Evolutionary conservation across 1,140 invertebrate species (phyloP).

Genomic region (Drosophila rhopaloa): DNA sequence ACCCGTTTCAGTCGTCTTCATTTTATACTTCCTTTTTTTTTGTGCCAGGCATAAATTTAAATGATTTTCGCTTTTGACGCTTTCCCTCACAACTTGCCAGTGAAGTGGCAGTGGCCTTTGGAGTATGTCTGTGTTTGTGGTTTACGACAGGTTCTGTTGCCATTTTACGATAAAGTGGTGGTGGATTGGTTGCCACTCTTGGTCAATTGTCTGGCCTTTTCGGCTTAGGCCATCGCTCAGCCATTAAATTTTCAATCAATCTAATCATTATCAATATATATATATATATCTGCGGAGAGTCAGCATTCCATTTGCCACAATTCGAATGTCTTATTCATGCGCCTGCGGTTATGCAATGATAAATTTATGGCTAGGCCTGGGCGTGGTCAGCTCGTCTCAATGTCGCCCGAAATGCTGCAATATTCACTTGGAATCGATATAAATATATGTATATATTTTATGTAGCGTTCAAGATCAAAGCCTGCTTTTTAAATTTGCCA

Average conservation of each 20-base stretch:
- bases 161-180: constrained; percentile 17
- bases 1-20: constrained; percentile 24
- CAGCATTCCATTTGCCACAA: constrained; percentile 15
- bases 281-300: no score
- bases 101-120: constrained; percentile 20
- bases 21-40: constrained; percentile 22
- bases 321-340: constrained; percentile 44
- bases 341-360: constrained; percentile 32
- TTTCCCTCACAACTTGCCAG: neutral
- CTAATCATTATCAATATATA: constrained; percentile 31
- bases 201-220: constrained; percentile 21
- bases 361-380: constrained; percentile 39
- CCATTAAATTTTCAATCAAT: constrained; percentile 49
- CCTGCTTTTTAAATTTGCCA: constrained; percentile 9
- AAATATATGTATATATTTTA: neutral
- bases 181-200: constrained; percentile 1
- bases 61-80: constrained; percentile 67
- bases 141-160: constrained; percentile 27
- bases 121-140: constrained; percentile 26
- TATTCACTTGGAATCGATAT: constrained; percentile 8
- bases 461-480: constrained; percentile 22
- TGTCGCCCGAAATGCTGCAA: constrained; percentile 11
- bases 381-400: constrained; percentile 7
- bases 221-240: constrained; percentile 12
- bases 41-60: constrained; percentile 66